Conservation (phyloP, 2,113 vertebrate species). For the Phrynosoma platyrhinos region DNA sequence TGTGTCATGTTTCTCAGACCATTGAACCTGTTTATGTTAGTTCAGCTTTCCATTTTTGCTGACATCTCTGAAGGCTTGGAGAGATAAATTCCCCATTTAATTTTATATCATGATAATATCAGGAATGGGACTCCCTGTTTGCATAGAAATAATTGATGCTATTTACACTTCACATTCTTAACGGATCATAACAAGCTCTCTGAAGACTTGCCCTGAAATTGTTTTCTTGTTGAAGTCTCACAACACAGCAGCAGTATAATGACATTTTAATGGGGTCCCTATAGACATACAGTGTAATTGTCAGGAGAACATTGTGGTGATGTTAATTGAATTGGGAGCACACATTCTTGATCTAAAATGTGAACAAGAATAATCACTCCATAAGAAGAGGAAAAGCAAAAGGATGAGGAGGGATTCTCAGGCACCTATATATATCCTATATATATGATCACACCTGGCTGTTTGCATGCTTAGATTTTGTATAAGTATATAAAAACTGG, state of each 20-base stretch:
- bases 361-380: slow-evolving; percentile 54
- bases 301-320: slow-evolving; percentile 64
- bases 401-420: slow-evolving; percentile 25
- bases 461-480: background rate
- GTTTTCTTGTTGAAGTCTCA: slow-evolving; percentile 68
- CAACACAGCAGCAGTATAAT: slow-evolving; percentile 65
- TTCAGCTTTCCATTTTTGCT: slow-evolving; percentile 35
- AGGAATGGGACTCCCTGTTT: slow-evolving; percentile 45
- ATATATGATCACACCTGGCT: background rate
- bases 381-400: background rate
- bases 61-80: slow-evolving; percentile 23
- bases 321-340: slow-evolving; percentile 71
- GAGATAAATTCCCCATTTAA: slow-evolving; percentile 52
- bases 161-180: slow-evolving; percentile 69
- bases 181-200: slow-evolving; percentile 69
- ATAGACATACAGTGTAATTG: slow-evolving; percentile 68
- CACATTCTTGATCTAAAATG: slow-evolving; percentile 59
- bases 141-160: slow-evolving; percentile 64
- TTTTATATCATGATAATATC: slow-evolving; percentile 58
- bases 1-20: slow-evolving; percentile 23
- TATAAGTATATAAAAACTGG: background rate
- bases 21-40: background rate
- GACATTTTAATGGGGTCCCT: slow-evolving; percentile 73
- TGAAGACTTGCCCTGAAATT: slow-evolving; percentile 66
- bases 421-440: background rate